Conservation (phyloP, 2,113 vertebrate genomes). For the Pica pica region DNA sequence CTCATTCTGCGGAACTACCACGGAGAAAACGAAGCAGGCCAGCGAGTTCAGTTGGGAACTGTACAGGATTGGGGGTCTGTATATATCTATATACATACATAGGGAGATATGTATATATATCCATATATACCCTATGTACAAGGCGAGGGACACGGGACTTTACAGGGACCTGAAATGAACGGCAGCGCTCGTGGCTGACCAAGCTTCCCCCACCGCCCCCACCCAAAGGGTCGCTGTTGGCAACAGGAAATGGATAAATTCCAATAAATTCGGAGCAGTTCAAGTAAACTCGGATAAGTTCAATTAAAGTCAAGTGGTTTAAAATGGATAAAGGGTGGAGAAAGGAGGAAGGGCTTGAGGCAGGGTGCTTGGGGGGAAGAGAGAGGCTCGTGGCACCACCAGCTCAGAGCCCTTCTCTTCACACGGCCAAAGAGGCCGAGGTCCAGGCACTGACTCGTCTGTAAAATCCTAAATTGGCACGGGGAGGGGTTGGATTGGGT, state of each 20-base stretch:
- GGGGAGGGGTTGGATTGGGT: background rate
- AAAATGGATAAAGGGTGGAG: background rate
- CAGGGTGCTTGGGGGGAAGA: background rate
- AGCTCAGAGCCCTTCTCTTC: background rate
- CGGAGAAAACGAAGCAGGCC: slow-evolving; percentile 56
- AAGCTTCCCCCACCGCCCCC: background rate
- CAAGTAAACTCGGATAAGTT: background rate
- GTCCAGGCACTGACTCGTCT: background rate
- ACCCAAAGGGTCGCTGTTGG: background rate
- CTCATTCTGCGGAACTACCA: slow-evolving; percentile 58
- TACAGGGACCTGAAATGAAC: slow-evolving; percentile 32
- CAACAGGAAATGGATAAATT: background rate
- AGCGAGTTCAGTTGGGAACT: slow-evolving; percentile 22
- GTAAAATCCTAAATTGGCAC: background rate
- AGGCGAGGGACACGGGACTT: slow-evolving; percentile 46
- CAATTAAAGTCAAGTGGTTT: background rate
- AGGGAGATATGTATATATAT: slow-evolving; percentile 69
- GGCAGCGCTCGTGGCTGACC: slow-evolving; percentile 47
- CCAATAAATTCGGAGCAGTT: background rate
- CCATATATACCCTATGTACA: slow-evolving; percentile 73
- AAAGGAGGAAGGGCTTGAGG: background rate
- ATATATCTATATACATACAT: slow-evolving; percentile 63
- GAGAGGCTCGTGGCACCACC: background rate
- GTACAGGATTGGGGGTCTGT: slow-evolving; percentile 58
- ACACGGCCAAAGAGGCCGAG: background rate